Percentiles rank a stretch among this genome's conserved stretches.
Conservation (phyloP, 35 echinoderm and acorn worm genomes). For the Hemicentrotus pulcherrimus region DNA sequence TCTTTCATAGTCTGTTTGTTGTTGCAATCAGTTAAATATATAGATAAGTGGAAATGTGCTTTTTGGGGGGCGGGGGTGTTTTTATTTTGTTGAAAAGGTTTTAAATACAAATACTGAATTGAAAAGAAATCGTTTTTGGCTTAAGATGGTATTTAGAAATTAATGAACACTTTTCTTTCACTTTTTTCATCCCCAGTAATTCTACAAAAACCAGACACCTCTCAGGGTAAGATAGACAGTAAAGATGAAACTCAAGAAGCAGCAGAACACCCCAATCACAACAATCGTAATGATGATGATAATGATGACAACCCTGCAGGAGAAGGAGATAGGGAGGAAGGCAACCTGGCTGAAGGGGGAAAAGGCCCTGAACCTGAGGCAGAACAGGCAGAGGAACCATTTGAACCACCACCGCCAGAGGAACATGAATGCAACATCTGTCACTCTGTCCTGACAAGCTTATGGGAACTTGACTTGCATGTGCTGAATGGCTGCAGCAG, state of each 20-base stretch:
- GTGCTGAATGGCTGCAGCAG: background rate
- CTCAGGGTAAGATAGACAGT: background rate
- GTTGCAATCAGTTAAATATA: too few relatives aligned
- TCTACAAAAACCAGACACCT: constrained; percentile 26
- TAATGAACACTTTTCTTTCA: background rate
- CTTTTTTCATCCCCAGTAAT: background rate
- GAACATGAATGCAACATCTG: background rate
- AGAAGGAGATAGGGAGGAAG: background rate
- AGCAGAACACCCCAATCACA: background rate
- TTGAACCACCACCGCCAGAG: background rate
- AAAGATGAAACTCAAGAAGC: background rate
- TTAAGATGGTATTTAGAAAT: too few relatives aligned
- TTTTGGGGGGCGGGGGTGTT: too few relatives aligned
- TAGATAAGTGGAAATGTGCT: too few relatives aligned
- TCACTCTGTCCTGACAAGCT: background rate
- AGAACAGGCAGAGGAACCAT: background rate
- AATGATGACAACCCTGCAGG: background rate
- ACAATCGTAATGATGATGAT: background rate
- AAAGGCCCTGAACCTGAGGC: background rate
- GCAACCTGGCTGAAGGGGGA: background rate
- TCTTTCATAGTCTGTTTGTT: too few relatives aligned
- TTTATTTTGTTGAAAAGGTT: too few relatives aligned
- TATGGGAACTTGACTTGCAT: constrained; percentile 35
- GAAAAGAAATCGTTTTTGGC: too few relatives aligned
- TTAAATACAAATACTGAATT: too few relatives aligned